These are phyloP conservation scores for Zaprionus ghesquierei DNA, from an alignment of 1,140 invertebrate genomes.

Conservation along the genomic window DNA sequence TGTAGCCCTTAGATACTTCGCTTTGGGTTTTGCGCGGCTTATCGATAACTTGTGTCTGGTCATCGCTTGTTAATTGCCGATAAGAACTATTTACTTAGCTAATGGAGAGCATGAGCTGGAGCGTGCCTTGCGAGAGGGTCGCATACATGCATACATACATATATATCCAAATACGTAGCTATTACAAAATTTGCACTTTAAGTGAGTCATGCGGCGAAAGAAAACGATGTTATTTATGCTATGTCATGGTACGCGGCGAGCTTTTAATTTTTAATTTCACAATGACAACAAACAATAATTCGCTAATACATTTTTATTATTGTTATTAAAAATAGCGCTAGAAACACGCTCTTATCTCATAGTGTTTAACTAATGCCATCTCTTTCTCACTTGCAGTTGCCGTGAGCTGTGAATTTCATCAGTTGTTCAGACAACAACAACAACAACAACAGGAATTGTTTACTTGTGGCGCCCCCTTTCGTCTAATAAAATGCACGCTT, in stretches of 20 bases:
- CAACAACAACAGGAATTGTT: constrained; percentile 38
- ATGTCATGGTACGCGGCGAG: constrained; percentile 48
- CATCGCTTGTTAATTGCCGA: constrained; percentile 26
- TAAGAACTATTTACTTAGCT: constrained; percentile 28
- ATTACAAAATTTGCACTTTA: constrained; percentile 3
- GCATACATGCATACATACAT: neutral
- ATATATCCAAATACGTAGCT: constrained; percentile 17
- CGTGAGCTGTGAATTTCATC: constrained; percentile 42
- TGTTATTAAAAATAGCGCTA: constrained; percentile 28
- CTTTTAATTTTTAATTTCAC: constrained; percentile 70
- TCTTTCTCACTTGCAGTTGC: constrained; percentile 39
- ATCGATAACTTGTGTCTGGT: constrained; percentile 20
- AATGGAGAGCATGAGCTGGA: constrained; percentile 23
- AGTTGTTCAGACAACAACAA: constrained; percentile 18
- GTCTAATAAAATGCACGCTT: constrained; percentile 69
- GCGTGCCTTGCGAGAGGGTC: constrained; percentile 15
- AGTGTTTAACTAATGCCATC: constrained; percentile 5
- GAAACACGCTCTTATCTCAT: constrained; percentile 39
- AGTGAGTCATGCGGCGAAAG: constrained; percentile 17
- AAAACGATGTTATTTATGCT: constrained; percentile 27
- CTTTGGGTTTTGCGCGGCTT: neutral
- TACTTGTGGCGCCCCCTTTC: constrained; percentile 33
- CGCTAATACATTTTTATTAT: constrained; percentile 22
- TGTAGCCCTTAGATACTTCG: constrained; percentile 17
- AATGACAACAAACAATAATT: constrained; percentile 52